Evolutionary conservation across 2,113 vertebrate species (phyloP).

Genomic region (Laticauda colubrina): DNA sequence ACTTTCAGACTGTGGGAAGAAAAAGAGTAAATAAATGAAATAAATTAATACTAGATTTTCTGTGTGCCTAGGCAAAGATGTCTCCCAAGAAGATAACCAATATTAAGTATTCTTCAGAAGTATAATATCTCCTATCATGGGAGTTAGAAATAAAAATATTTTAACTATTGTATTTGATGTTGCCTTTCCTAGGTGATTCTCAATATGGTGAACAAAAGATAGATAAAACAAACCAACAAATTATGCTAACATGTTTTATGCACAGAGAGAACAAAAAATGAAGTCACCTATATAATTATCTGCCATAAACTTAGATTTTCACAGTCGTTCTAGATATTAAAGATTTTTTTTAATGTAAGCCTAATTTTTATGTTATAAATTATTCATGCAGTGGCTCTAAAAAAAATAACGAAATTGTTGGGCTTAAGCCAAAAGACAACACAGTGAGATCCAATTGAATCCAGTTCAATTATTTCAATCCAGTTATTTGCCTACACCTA

Average conservation of each 20-base stretch:
- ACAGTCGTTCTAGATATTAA: constrained; percentile 44
- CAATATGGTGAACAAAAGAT: constrained; percentile 63
- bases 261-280: constrained; percentile 41
- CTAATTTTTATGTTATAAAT: background rate
- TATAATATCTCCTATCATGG: constrained; percentile 37
- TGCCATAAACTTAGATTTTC: constrained; percentile 54
- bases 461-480: background rate
- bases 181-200: constrained; percentile 67
- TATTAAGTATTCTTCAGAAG: constrained; percentile 53
- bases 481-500: background rate
- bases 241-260: constrained; percentile 64
- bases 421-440: background rate
- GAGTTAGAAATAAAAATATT: constrained; percentile 55
- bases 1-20: constrained; percentile 38
- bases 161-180: constrained; percentile 61
- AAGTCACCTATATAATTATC: constrained; percentile 36
- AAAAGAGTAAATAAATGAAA: constrained; percentile 8
- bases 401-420: background rate
- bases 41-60: constrained; percentile 22
- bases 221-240: constrained; percentile 68
- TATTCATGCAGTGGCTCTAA: background rate
- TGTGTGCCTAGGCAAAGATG: constrained; percentile 45
- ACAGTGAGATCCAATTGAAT: background rate
- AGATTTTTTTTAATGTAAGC: background rate
- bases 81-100: constrained; percentile 46